These are phyloP conservation scores for Plecturocebus donacophilus DNA, from an alignment of 2,113 vertebrate genomes.

Conservation along the genomic window DNA sequence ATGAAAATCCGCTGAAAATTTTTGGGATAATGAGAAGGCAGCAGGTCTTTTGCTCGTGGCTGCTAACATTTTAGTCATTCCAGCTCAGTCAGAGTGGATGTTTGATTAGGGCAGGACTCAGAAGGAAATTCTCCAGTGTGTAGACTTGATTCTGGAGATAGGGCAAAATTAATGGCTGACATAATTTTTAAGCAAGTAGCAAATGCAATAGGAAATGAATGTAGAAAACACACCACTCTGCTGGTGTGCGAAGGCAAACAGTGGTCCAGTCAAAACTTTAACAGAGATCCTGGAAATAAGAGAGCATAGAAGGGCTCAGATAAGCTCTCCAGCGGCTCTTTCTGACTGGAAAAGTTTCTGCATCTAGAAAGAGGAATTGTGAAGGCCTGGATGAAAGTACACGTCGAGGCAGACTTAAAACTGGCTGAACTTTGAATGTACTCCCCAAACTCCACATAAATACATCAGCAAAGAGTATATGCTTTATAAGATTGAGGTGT, in stretches of 20 bases:
- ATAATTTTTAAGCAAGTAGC: background rate
- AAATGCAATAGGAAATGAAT: background rate
- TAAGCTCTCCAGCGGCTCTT: background rate
- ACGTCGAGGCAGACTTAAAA: background rate
- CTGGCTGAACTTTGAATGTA: background rate
- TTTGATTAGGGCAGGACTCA: background rate
- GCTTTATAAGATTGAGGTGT: background rate
- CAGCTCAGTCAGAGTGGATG: background rate
- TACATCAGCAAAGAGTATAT: background rate
- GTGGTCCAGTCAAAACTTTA: background rate
- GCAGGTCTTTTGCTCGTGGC: too few species aligned
- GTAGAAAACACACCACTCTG: background rate
- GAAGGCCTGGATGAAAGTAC: background rate
- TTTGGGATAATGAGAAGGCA: background rate
- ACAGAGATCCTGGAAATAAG: background rate
- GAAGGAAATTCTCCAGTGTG: background rate
- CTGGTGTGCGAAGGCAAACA: background rate
- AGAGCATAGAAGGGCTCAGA: background rate
- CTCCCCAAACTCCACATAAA: background rate
- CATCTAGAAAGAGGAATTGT: background rate
- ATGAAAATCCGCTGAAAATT: background rate
- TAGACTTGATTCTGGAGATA: background rate
- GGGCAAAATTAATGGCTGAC: background rate
- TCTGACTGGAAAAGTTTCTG: background rate
- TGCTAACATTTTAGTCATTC: background rate